Evolutionary conservation across 2,797 vertebrate genomes (phyloP).

Genomic region (Octomys mimax): DNA sequence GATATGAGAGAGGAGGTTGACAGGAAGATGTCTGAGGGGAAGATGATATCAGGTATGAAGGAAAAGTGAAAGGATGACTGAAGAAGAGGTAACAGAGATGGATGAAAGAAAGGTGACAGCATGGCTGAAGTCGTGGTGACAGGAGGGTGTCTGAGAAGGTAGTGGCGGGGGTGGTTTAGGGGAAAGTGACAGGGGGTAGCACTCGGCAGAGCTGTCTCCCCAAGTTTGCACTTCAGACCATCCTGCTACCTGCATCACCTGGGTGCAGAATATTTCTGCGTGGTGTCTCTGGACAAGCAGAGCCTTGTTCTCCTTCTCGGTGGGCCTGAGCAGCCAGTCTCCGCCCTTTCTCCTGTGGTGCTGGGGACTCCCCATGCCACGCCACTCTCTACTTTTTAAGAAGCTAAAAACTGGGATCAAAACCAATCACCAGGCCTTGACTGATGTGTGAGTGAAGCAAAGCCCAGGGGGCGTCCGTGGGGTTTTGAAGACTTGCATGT

Average conservation of each 20-base stretch:
- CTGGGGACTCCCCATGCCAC: neutral
- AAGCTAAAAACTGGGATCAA: neutral
- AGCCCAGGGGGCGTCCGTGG: neutral
- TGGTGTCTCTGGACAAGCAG: neutral
- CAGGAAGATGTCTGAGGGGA: neutral
- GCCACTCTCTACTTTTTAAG: neutral
- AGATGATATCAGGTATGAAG: neutral
- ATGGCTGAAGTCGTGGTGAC: neutral
- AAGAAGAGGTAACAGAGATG: neutral
- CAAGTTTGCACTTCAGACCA: neutral
- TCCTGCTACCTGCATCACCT: fast-evolving
- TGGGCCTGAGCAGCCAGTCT: neutral
- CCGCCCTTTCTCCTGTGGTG: neutral
- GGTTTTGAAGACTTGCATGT: neutral
- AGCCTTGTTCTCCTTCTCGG: neutral
- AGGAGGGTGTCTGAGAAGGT: neutral
- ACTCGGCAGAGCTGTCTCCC: neutral
- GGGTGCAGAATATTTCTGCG: neutral
- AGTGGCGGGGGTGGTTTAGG: neutral
- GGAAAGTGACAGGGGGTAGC: neutral
- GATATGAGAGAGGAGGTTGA: fast-evolving
- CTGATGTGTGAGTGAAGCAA: neutral
- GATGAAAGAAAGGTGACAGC: neutral
- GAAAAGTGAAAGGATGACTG: neutral
- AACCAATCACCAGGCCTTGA: neutral